These are phyloP conservation scores for Macroteleia sp. DNA, from an alignment of 2,888 invertebrate genomes.

Conservation along the genomic window DNA sequence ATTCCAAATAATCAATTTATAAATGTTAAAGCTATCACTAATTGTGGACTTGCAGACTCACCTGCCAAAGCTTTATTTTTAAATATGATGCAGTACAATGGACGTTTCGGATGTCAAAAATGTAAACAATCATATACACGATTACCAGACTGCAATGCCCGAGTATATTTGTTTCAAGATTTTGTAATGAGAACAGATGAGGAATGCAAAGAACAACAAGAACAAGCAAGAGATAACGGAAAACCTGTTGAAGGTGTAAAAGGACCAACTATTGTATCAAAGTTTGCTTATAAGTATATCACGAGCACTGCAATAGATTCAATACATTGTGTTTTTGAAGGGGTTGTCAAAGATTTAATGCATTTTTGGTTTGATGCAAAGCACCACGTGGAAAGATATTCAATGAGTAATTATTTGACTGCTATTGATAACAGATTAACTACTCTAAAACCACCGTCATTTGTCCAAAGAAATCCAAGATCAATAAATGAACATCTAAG, in stretches of 20 bases:
- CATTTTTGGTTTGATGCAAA: too few relatives aligned
- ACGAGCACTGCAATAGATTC: too few relatives aligned
- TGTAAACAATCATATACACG: background rate
- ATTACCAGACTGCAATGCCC: background rate
- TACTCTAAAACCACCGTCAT: slow-evolving; percentile 39
- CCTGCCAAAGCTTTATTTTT: slow-evolving; percentile 57
- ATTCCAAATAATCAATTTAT: slow-evolving; percentile 4
- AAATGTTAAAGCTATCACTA: slow-evolving; percentile 17
- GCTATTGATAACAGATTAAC: background rate
- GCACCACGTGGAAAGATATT: too few relatives aligned
- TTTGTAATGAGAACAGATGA: background rate
- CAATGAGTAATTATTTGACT: too few relatives aligned
- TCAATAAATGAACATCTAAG: slow-evolving; percentile 41
- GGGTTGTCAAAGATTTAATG: too few relatives aligned
- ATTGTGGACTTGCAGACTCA: slow-evolving; percentile 40
- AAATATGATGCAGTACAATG: slow-evolving; percentile 52
- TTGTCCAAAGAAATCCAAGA: slow-evolving; percentile 55
- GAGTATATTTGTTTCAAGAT: background rate
- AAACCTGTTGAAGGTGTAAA: background rate
- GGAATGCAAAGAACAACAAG: background rate
- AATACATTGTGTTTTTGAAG: too few relatives aligned
- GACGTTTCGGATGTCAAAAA: slow-evolving; percentile 21
- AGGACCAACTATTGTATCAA: background rate
- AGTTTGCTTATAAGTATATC: too few relatives aligned
- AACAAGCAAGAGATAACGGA: background rate